Evolutionary conservation across 1,140 invertebrate species (phyloP).

Genomic region (Heliothis subflexa): DNA sequence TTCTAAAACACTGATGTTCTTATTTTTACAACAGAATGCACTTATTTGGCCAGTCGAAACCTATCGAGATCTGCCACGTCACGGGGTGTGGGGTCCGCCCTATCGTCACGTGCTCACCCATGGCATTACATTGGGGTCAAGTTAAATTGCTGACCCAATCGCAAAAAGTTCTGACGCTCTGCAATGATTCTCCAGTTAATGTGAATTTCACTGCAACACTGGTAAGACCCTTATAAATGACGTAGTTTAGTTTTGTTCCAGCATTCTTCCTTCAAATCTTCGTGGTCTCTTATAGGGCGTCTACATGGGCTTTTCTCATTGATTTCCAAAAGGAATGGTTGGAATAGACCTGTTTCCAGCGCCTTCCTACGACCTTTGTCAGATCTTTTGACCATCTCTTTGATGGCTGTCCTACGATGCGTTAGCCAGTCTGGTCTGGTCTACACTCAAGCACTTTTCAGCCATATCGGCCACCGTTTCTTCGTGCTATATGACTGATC

Average conservation of each 20-base stretch:
- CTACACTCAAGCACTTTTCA: too few species aligned
- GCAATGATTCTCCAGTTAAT: conserved; percentile 77
- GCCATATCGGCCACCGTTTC: too few species aligned
- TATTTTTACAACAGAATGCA: conserved; percentile 61
- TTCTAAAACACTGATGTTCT: background rate
- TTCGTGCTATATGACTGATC: too few species aligned
- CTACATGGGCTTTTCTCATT: too few species aligned
- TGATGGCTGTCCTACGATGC: too few species aligned
- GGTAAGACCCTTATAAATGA: conserved; percentile 56
- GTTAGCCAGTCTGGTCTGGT: too few species aligned
- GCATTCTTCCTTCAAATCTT: too few species aligned
- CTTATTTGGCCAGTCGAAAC: conserved; percentile 71
- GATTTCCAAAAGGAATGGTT: too few species aligned
- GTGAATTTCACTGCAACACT: conserved; percentile 71
- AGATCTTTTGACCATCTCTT: too few species aligned
- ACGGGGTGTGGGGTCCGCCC: conserved; percentile 72
- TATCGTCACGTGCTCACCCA: conserved; percentile 75
- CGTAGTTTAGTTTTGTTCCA: background rate
- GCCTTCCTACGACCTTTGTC: too few species aligned
- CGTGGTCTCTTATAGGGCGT: too few species aligned
- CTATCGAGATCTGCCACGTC: conserved; percentile 75
- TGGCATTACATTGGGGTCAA: conserved; percentile 75
- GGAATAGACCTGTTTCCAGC: too few species aligned
- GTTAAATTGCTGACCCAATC: conserved; percentile 70
- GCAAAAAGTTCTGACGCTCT: conserved; percentile 69